phyloP scores from a whole-genome alignment of 2,113 vertebrate genomes.

The Oceanodroma tethys region DNA sequence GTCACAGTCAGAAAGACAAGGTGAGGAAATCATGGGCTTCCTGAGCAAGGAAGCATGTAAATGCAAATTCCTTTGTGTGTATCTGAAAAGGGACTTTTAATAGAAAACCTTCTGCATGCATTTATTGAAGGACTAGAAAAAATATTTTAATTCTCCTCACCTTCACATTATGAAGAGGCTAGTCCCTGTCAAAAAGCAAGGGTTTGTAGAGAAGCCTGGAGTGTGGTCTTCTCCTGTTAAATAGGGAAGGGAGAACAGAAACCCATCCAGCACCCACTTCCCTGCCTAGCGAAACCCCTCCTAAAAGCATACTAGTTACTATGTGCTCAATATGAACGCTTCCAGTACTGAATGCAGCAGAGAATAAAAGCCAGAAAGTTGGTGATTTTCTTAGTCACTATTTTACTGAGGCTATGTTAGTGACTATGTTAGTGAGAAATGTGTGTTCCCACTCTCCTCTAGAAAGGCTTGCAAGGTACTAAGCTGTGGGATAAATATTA shows the following conservation, averaged over 20 bases:
- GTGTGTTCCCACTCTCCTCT: neutral
- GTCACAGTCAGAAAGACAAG: neutral
- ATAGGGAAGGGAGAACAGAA: neutral
- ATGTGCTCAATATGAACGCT: neutral
- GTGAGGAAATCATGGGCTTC: neutral
- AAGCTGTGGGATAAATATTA: neutral
- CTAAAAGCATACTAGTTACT: neutral
- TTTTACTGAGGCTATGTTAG: neutral
- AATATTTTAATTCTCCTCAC: neutral
- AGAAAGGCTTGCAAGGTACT: neutral
- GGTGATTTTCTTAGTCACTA: neutral
- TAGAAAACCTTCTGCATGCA: neutral
- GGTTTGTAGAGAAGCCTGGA: neutral
- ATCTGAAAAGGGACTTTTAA: neutral
- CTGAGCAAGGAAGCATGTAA: neutral
- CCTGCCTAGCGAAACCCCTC: neutral
- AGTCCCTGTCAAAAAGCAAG: neutral
- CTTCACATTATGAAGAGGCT: neutral
- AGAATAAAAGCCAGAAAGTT: neutral
- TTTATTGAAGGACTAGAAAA: neutral
- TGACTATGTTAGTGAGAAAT: neutral
- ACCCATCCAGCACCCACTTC: neutral
- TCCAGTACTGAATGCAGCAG: neutral
- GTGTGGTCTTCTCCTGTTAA: neutral
- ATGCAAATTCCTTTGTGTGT: constrained; percentile 21